Conservation (phyloP, 2,113 vertebrate genomes). For the Siphamia tubifer region DNA sequence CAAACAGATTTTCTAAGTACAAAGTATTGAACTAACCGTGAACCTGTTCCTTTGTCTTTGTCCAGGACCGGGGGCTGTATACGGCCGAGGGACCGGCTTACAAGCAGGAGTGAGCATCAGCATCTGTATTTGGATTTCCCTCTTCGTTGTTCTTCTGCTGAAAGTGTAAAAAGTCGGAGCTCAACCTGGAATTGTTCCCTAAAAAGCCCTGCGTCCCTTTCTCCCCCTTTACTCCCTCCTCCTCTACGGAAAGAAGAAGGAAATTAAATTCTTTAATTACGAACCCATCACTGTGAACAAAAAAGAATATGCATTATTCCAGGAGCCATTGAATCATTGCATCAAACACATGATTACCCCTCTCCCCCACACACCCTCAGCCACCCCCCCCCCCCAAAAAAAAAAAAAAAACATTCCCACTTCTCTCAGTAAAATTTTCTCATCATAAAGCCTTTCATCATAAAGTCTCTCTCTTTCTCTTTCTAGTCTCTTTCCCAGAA, state of each 20-base stretch:
- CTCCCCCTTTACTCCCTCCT: not conserved
- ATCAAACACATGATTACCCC: slow-evolving; percentile 49
- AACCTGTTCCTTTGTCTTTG: not conserved
- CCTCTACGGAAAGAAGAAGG: slow-evolving; percentile 65
- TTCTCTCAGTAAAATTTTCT: slow-evolving; percentile 23
- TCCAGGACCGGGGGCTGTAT: slow-evolving; percentile 80
- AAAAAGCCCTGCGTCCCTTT: slow-evolving; percentile 5
- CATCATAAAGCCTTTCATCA: not conserved
- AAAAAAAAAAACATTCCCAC: not conserved
- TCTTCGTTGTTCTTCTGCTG: slow-evolving; percentile 73
- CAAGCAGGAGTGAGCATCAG: slow-evolving; percentile 57
- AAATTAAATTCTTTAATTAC: slow-evolving; percentile 80
- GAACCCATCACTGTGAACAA: slow-evolving; percentile 87
- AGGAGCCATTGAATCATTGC: slow-evolving; percentile 82
- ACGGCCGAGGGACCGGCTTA: slow-evolving; percentile 60
- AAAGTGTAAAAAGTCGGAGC: slow-evolving; percentile 71
- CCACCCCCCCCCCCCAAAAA: not conserved
- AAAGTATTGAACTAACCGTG: not conserved
- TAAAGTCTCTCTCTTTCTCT: slow-evolving; percentile 27
- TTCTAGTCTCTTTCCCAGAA: slow-evolving; percentile 52
- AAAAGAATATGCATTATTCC: slow-evolving; percentile 84
- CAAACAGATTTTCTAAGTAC: too few relatives aligned
- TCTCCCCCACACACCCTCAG: not conserved
- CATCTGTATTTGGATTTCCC: slow-evolving; percentile 67
- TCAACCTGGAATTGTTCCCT: slow-evolving; percentile 45